Evolutionary conservation across 1,140 invertebrate species (phyloP), one percentile per base, ranked within the genome.

Genomic region (Drosophila pseudoobscura): DNA sequence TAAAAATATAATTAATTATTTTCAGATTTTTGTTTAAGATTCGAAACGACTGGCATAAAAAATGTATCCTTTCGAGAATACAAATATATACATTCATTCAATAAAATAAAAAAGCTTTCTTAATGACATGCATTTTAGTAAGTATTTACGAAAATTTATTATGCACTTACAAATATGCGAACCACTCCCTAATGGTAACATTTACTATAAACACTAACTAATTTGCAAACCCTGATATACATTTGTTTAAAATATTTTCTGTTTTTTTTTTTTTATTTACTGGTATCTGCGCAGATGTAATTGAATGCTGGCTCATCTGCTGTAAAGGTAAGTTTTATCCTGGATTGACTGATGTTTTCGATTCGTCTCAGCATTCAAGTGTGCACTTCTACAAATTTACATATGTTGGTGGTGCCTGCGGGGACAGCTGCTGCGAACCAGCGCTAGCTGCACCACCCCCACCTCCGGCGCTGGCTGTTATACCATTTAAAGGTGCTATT

Each of bases 351-450:
- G 53, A 69, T 70, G 29, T 54, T 31, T 56, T 60, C 39, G 3
- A 43, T 60, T 51, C 29, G 47, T 17, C 39, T 24, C 15, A 55
- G 46, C 46, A 24, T 39, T 45, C 8, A 46, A 52, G 45, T 24
- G 24, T 22, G 46, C 50, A 31, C 22, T 52, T 75, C 78, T 91
- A 97, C 94, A 97, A 96, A 95, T 97, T 97, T 92, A 97, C 96
- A 94, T 97, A 97, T 89, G 96, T 97, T 71, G 89, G 89, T 26
- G 96, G 96, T 94, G 96, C 96, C 93, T 97, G 96, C 78, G 96
- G 96, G 88, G 96, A 96, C 92, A 96, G 94, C 59, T 92, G 94
- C 53, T 92, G 95, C 92, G 92, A 94, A 94, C 92, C 93, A 15
- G 57, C 46, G 17, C 69, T 22, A 17, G 63, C 31, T 31, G 59